Evolutionary conservation across 2,797 vertebrate species (phyloP).

Genomic region (Phrynocephalus guinanensis): DNA sequence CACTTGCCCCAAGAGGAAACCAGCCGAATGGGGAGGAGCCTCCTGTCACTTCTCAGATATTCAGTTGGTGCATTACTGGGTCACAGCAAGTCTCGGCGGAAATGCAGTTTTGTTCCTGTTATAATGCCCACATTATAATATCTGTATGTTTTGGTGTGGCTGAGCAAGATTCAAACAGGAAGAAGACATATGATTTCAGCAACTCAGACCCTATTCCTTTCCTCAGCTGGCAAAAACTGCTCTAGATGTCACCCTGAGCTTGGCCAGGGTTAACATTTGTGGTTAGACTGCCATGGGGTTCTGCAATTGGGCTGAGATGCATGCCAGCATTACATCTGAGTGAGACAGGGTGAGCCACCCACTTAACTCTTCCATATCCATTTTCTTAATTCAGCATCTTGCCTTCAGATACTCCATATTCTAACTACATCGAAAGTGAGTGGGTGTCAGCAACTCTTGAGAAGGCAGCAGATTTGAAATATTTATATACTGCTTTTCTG

Average conservation of each 20-base stretch:
- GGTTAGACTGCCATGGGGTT: background rate
- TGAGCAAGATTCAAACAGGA: background rate
- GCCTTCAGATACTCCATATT: background rate
- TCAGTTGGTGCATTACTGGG: background rate
- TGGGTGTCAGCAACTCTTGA: background rate
- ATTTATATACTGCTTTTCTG: background rate
- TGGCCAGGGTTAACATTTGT: background rate
- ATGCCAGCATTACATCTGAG: background rate
- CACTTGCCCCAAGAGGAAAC: background rate
- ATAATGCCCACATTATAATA: background rate
- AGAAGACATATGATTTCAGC: background rate
- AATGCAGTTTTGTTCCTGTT: background rate
- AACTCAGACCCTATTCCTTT: background rate
- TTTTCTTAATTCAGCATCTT: background rate
- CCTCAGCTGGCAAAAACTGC: background rate
- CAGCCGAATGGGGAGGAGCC: background rate
- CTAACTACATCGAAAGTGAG: background rate
- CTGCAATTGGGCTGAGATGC: background rate
- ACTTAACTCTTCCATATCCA: background rate
- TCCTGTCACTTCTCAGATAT: background rate
- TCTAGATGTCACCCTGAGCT: background rate
- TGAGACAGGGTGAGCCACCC: background rate
- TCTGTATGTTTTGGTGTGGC: background rate
- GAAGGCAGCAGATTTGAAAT: background rate
- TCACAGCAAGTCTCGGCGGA: background rate